phyloP scores from a whole-genome alignment of 1,140 invertebrate genomes.

The Glossosoma conforme region DNA sequence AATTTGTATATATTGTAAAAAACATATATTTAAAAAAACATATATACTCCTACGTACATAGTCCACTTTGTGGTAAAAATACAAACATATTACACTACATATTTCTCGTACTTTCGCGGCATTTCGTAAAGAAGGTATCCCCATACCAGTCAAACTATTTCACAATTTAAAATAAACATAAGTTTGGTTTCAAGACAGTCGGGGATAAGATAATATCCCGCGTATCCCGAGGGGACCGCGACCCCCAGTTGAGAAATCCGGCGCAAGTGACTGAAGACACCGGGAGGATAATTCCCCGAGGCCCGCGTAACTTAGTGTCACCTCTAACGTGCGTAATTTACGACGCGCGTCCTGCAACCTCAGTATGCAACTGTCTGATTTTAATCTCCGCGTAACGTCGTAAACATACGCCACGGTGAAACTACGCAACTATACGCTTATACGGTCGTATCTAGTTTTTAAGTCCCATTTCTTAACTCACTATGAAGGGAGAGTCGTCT shows the following conservation, averaged over 20 bases:
- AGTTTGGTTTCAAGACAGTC: not conserved
- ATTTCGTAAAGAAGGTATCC: not conserved
- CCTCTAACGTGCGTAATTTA: conserved; percentile 1
- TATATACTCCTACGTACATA: too few species aligned
- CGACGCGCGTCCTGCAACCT: not conserved
- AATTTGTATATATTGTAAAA: too few species aligned
- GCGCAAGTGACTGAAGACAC: conserved; percentile 1
- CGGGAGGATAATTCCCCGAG: conserved; percentile 1
- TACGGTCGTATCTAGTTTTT: not conserved
- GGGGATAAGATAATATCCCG: not conserved
- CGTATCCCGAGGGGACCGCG: not conserved
- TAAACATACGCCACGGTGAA: too few species aligned
- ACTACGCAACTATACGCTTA: too few species aligned
- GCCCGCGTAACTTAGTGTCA: not conserved
- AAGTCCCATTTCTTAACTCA: not conserved
- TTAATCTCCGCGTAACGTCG: too few species aligned
- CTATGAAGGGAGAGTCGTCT: not conserved
- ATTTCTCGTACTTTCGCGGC: not conserved
- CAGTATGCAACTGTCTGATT: not conserved
- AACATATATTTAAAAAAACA: too few species aligned
- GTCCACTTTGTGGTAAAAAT: too few species aligned
- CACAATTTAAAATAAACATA: not conserved
- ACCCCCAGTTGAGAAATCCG: not conserved
- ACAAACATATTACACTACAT: too few species aligned
- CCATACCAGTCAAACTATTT: not conserved